Evolutionary conservation across 1,140 invertebrate genomes (phyloP).

Genomic region (Acromyrmex echinatior): DNA sequence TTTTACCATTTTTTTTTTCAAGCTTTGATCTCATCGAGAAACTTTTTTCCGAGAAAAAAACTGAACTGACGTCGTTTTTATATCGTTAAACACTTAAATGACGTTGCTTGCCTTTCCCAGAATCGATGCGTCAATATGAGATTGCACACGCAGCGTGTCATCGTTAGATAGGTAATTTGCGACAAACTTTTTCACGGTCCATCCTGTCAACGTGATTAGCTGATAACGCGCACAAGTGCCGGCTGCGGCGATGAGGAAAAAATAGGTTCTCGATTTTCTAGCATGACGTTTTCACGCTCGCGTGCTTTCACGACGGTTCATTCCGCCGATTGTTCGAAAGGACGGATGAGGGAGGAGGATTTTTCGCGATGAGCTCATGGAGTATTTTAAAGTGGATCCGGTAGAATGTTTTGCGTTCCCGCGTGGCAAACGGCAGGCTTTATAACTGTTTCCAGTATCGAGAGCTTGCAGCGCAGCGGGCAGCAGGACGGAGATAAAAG

Average conservation of each 20-base stretch:
- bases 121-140: conserved; percentile 14
- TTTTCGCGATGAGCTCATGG: conserved; percentile 25
- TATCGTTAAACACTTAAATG: conserved; percentile 18
- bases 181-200: conserved; percentile 40
- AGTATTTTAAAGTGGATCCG: conserved; percentile 64
- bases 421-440: conserved; percentile 59
- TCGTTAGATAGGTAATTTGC: conserved; percentile 34
- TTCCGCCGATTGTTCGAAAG: conserved; percentile 48
- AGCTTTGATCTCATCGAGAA: background rate
- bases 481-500: conserved; percentile 13
- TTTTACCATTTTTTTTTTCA: background rate
- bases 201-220: conserved; percentile 42
- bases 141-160: conserved; percentile 12
- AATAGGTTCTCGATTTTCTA: conserved; percentile 45
- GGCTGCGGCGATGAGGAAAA: background rate
- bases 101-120: conserved; percentile 8
- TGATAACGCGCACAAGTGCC: conserved; percentile 34
- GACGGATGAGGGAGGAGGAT: background rate
- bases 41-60: conserved; percentile 12
- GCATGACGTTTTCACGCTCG: conserved; percentile 40
- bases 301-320: conserved; percentile 30
- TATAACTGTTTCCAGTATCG: conserved; percentile 60
- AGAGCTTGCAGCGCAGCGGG: conserved; percentile 19
- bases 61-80: conserved; percentile 14
- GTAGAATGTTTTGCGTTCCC: conserved; percentile 52